Base-by-base conservation (phyloP, 2,113 vertebrate species). In the Apaloderma vittatum region DNA sequence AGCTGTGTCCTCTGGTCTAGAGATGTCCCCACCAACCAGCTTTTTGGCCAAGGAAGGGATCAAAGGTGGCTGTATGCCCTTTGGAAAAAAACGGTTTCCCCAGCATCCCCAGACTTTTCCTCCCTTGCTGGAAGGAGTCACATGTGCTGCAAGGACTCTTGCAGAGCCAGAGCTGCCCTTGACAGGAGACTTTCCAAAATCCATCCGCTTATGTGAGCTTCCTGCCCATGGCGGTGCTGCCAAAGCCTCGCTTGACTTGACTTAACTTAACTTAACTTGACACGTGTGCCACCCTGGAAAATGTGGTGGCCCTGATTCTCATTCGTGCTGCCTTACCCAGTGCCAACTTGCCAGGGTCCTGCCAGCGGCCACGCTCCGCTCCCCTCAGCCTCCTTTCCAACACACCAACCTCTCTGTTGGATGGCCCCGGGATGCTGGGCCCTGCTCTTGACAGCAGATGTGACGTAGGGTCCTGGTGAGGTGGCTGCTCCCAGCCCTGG, bases 351-450 rank as follows among this genome's bases (percentile, higher is more conserved):
- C 30, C 0, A 1, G 49, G 4, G 49, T 16, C 32, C 32, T 32
- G 43, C 32, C 55, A 37, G 34, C 17, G 12, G 61, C 71, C 4
- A 0, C 2, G 2, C 29, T 36, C 29, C 1, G 6, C 43, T 21
- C 45, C 1, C 2, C 3, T n/a, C 67, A 8, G 27, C 46, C 32
- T 43, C 23, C 48, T 27, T n/a, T 26, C 37, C 62, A 23, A 0
- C 0, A 0, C 24, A 1, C 24, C 8, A 7, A 32, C 20, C 46
- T 37, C 62, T 37, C 54, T 51, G 19, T 59, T 3, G 5, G 54
- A 10, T 0, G 0, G 15, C 7, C 29, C 12, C 0, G 2, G 43
- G 24, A 1, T 7, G 8, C 26, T 6, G 4, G 6, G 2, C 43
- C 34, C 43, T 9, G 2, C 23, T 32, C 34, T 43, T 13, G 32